Evolutionary conservation across 2,797 vertebrate genomes (phyloP), one percentile per base, ranked within the genome.

Genomic region (Myotis findleyi): DNA sequence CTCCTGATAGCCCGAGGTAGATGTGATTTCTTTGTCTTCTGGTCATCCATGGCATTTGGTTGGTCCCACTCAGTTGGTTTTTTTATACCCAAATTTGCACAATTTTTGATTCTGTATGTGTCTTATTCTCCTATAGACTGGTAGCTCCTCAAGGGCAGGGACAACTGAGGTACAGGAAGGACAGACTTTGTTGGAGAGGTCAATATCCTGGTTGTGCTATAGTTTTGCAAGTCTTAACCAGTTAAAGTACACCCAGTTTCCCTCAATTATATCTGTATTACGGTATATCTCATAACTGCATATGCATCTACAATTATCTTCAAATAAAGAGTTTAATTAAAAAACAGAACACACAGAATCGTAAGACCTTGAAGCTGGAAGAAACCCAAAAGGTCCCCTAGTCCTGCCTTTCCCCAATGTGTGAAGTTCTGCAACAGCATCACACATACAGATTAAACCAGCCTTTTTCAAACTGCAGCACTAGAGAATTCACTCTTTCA

Each of bases 151-250:
- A 69, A 51, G 20, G 49, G 27, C 16, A 51, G 68, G 30, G 17
- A 59, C n/a, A 44, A 33, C 14, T 16, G n/a, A 96, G 41, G 21
- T 38, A 81, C 18, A 53, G 38, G 30, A 76, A 79, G 80, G 23
- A 51, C 12, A 71, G 59, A 49, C 66, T 51, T 76, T 21, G 14
- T n/a, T 36, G 47, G 81, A 41, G 30, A 55, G 53, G 38, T 49
- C 47, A 6, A 16, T 44, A 16, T 55, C 11, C 30, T 80, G 41
- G 20, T 17, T 77, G 7, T 73, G 4, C 18, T 55, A 62, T 25
- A n/a, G 38, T 82, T 55, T 71, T 75, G n/a, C 23, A 84, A 76
- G 73, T 95, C 73, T 88, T 84, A 93, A 73, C 62, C 53, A 25
- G 41, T 36, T 47, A 76, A 71, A 38, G 5, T 33, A 17, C 1